These are phyloP conservation scores for Cyclura pinguis DNA, from an alignment of 2,797 vertebrate genomes.

Conservation along the genomic window DNA sequence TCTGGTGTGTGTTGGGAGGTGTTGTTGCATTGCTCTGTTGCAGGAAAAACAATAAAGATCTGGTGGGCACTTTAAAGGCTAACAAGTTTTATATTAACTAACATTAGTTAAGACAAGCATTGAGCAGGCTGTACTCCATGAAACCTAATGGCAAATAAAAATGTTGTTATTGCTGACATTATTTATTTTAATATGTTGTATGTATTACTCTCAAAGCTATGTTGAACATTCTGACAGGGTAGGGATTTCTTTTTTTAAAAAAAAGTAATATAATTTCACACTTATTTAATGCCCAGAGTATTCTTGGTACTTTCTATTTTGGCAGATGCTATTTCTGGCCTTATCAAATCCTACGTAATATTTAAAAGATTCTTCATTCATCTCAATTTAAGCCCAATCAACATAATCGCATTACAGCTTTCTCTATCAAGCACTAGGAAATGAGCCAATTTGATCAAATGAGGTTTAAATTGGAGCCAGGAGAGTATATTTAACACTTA, in stretches of 20 bases:
- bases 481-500: neutral
- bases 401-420: neutral
- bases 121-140: neutral
- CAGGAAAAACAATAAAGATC: no score
- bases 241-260: neutral
- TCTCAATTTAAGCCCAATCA: conserved; percentile 26
- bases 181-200: neutral
- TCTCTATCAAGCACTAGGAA: conserved; percentile 38
- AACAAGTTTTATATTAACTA: no score
- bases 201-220: neutral
- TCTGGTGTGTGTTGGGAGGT: no score
- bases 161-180: neutral
- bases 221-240: neutral
- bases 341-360: neutral
- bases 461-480: conserved; percentile 40
- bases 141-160: neutral
- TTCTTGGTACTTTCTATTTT: neutral
- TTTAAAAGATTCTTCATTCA: conserved; percentile 29
- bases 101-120: no score
- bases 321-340: neutral
- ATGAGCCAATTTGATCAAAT: neutral
- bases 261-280: neutral
- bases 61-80: no score
- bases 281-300: neutral
- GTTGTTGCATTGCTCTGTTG: no score